A percentile compares a stretch with the other conserved stretches of the same genome.
Conservation (phyloP, 1,140 invertebrate genomes). For the Odontomachus brunneus region DNA sequence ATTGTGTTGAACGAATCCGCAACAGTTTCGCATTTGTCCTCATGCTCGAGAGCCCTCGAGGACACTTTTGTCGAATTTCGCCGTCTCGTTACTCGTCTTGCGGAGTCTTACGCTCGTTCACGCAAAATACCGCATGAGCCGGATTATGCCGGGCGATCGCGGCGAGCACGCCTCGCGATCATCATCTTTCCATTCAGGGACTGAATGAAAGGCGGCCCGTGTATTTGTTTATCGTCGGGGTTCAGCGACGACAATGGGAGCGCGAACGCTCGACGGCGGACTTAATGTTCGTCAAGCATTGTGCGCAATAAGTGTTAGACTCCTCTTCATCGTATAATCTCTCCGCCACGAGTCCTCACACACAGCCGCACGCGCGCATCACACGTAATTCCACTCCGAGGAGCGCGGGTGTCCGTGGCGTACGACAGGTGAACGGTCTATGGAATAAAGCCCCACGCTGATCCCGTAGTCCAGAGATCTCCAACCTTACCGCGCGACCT, state of each 20-base stretch:
- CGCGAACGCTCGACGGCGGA: slow-evolving; percentile 18
- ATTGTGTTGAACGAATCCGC: too few species aligned
- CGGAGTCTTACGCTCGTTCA: neutral
- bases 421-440: slow-evolving; percentile 52
- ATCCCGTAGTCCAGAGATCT: slow-evolving; percentile 52
- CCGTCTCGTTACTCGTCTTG: too few species aligned
- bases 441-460: slow-evolving; percentile 42
- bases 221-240: slow-evolving; percentile 44
- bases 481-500: slow-evolving; percentile 36
- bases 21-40: too few species aligned
- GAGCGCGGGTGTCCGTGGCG: slow-evolving; percentile 36
- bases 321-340: slow-evolving; percentile 49
- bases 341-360: neutral
- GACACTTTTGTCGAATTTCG: too few species aligned
- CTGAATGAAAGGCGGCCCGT: slow-evolving; percentile 22
- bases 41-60: too few species aligned
- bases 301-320: slow-evolving; percentile 51
- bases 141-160: neutral
- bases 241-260: slow-evolving; percentile 18
- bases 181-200: slow-evolving; percentile 31
- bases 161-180: slow-evolving; percentile 11
- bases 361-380: slow-evolving; percentile 19
- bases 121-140: too few species aligned
- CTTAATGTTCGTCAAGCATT: slow-evolving; percentile 54
- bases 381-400: slow-evolving; percentile 12